phyloP scores from a whole-genome alignment of 2,113 vertebrate species.

The Otolemur garnettii region DNA sequence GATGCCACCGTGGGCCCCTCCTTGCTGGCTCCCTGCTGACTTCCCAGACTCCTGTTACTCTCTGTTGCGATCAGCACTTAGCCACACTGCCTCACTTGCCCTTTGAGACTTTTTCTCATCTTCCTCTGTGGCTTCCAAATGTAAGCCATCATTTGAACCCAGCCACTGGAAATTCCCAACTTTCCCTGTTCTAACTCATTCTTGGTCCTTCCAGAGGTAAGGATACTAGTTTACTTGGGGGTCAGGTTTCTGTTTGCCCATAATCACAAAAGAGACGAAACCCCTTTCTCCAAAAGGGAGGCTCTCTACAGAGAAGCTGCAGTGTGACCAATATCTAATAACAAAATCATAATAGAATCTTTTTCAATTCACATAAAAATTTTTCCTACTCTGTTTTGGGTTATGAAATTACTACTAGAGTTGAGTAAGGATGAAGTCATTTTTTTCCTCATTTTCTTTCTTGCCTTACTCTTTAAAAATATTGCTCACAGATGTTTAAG shows the following conservation, averaged over 20 bases:
- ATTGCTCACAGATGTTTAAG: conserved; percentile 70
- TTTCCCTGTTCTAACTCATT: not conserved
- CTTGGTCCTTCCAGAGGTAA: not conserved
- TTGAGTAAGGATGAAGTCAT: conserved; percentile 28
- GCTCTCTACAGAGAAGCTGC: not conserved
- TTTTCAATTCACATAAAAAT: conserved; percentile 32
- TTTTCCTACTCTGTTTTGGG: conserved; percentile 37
- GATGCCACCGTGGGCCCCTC: not conserved
- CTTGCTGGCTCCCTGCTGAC: accelerated
- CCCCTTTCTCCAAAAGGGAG: conserved; percentile 3
- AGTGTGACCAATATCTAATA: not conserved
- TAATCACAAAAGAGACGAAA: not conserved
- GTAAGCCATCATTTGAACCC: not conserved
- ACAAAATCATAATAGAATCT: not conserved
- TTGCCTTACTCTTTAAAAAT: conserved; percentile 62
- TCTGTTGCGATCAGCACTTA: not conserved
- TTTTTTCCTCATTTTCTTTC: conserved; percentile 24
- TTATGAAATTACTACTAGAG: conserved; percentile 45
- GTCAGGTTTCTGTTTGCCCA: not conserved
- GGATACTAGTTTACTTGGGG: not conserved
- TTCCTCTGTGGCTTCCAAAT: not conserved
- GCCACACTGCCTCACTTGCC: not conserved
- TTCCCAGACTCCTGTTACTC: not conserved
- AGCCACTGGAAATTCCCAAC: conserved; percentile 8
- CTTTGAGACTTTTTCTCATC: not conserved